These are phyloP conservation scores for Fulmarus glacialis DNA, from an alignment of 2,113 vertebrate genomes.

Conservation along the genomic window DNA sequence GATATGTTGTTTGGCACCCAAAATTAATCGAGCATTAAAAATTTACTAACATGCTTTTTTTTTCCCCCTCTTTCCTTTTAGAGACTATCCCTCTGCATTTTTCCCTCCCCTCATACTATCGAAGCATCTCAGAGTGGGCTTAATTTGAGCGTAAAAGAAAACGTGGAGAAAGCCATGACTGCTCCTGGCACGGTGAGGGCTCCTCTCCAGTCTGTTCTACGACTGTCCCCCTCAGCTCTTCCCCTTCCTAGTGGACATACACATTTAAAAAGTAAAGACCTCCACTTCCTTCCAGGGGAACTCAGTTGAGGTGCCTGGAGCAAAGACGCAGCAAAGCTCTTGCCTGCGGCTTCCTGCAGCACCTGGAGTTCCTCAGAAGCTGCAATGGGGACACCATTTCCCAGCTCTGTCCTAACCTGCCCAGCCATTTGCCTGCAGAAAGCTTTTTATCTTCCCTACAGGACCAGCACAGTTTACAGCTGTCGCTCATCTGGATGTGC, in stretches of 20 bases:
- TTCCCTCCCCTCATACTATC: neutral
- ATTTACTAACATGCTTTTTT: neutral
- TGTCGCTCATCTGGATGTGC: neutral
- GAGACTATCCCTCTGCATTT: neutral
- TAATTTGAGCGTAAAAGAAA: neutral
- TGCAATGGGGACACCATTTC: neutral
- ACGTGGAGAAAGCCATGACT: neutral
- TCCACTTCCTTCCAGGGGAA: neutral
- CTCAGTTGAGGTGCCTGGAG: neutral
- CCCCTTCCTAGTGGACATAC: neutral
- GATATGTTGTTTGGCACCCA: neutral
- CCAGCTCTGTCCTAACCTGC: neutral
- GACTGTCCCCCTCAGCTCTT: neutral
- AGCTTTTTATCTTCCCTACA: neutral
- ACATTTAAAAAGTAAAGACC: neutral
- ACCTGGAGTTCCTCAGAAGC: neutral
- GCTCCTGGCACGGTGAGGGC: neutral
- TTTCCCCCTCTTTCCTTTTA: neutral
- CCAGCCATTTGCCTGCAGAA: neutral
- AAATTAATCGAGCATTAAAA: neutral
- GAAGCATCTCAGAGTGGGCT: neutral
- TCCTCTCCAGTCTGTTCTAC: neutral
- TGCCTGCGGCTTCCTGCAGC: neutral
- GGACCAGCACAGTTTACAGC: neutral
- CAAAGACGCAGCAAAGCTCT: neutral